phyloP scores from a whole-genome alignment of 2,113 vertebrate species.

The Chascanopsetta lugubris region DNA sequence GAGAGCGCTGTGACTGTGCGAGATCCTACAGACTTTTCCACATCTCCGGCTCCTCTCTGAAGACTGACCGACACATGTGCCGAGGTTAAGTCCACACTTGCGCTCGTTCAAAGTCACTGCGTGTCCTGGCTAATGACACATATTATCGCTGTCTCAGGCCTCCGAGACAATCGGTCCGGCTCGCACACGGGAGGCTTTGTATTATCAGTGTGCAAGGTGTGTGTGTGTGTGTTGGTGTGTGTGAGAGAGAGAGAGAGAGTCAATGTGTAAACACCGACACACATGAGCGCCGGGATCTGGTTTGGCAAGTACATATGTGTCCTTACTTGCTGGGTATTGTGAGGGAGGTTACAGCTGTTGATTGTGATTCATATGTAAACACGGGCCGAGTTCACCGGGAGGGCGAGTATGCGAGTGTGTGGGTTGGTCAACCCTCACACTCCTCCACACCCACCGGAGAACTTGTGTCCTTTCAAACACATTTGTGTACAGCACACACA shows the following conservation, averaged over 20 bases:
- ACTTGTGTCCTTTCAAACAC: slow-evolving; percentile 30
- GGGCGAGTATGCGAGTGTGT: slow-evolving; percentile 72
- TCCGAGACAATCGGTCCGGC: slow-evolving; percentile 46
- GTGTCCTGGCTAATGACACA: slow-evolving; percentile 55
- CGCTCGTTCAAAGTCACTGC: slow-evolving; percentile 58
- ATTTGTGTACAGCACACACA: neutral
- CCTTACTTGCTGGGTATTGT: slow-evolving; percentile 79
- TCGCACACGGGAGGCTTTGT: slow-evolving; percentile 42
- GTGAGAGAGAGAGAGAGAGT: slow-evolving; percentile 55
- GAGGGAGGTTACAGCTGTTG: slow-evolving; percentile 77
- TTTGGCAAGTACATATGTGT: slow-evolving; percentile 81
- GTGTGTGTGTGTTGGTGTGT: slow-evolving; percentile 48
- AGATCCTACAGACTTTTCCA: slow-evolving; percentile 42
- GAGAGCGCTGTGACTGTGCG: slow-evolving; percentile 27
- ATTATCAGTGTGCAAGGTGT: slow-evolving; percentile 58
- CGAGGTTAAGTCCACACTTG: slow-evolving; percentile 66
- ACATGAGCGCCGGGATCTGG: slow-evolving; percentile 75
- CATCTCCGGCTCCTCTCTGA: slow-evolving; percentile 46
- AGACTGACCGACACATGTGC: slow-evolving; percentile 48
- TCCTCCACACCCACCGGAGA: slow-evolving; percentile 53
- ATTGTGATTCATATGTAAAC: slow-evolving; percentile 84
- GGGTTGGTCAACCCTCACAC: slow-evolving; percentile 60
- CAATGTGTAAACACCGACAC: slow-evolving; percentile 72
- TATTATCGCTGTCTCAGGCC: slow-evolving; percentile 51
- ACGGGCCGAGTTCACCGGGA: slow-evolving; percentile 75